Evolutionary conservation across 2,888 invertebrate genomes (phyloP).

Genomic region (Drosophila melanosoma): DNA sequence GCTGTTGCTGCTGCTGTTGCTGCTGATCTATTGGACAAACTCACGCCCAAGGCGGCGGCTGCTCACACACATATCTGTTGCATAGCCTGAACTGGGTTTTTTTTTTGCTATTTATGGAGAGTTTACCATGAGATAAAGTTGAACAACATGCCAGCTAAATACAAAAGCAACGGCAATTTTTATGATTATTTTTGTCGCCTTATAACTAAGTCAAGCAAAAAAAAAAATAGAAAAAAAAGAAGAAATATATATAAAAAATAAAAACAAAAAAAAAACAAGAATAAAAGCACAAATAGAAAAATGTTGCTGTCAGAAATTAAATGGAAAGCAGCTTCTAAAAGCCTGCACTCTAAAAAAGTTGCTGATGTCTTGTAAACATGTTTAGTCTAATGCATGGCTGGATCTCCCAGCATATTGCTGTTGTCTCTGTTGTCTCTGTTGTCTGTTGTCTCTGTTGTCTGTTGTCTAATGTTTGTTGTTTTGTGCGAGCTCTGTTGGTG

Average conservation of each 20-base stretch:
- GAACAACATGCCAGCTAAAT: constrained; percentile 46
- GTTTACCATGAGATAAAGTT: constrained; percentile 71
- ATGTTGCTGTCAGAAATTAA: constrained; percentile 74
- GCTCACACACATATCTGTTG: constrained; percentile 39
- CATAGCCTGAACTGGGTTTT: constrained; percentile 37
- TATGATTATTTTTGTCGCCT: constrained; percentile 77
- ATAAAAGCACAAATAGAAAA: constrained; percentile 26
- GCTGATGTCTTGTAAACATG: constrained; percentile 72
- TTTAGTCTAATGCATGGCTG: constrained; percentile 71
- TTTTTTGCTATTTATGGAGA: constrained; percentile 71
- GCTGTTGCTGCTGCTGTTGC: constrained; percentile 47
- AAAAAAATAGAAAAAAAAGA: not conserved
- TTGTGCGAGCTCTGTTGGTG: constrained; percentile 56
- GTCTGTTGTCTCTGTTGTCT: constrained; percentile 13
- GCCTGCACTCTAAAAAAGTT: constrained; percentile 65
- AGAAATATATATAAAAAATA: not conserved
- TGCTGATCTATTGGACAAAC: constrained; percentile 78
- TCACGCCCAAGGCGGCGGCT: constrained; percentile 72
- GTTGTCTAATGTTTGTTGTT: constrained; percentile 23
- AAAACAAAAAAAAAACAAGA: not conserved
- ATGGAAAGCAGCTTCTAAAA: constrained; percentile 70
- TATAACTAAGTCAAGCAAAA: constrained; percentile 47
- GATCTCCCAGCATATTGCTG: constrained; percentile 29
- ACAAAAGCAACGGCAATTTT: constrained; percentile 60
- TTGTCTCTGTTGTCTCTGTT: not conserved